Conservation (phyloP, 2,888 invertebrate genomes). For the Tenthredo distinguenda region DNA sequence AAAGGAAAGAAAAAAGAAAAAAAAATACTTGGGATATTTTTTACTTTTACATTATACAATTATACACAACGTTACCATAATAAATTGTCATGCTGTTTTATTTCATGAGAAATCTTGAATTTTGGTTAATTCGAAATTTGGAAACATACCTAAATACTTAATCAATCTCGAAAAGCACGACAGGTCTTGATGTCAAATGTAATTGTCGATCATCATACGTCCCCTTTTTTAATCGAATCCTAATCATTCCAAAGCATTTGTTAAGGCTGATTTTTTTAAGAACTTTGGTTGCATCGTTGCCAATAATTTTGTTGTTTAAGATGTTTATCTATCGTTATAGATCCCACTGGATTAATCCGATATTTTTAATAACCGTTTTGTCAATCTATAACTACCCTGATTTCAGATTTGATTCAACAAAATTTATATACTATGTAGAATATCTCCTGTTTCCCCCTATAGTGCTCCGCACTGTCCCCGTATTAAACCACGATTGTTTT, state of each 20-base stretch:
- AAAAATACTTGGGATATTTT: slow-evolving; percentile 47
- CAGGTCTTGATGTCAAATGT: not conserved
- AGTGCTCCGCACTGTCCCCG: slow-evolving; percentile 4
- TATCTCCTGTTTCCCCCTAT: not conserved
- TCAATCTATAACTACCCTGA: slow-evolving; percentile 15
- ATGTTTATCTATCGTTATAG: slow-evolving; percentile 60
- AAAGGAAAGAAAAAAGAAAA: not conserved
- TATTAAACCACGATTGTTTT: slow-evolving; percentile 65
- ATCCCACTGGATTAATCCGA: slow-evolving; percentile 31
- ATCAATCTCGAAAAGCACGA: not conserved
- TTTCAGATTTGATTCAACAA: slow-evolving; percentile 20
- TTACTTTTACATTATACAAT: not conserved
- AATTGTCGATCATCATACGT: not conserved
- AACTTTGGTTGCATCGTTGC: slow-evolving; percentile 55
- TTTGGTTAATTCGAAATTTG: not conserved
- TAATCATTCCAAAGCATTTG: slow-evolving; percentile 57
- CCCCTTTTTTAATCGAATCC: not conserved
- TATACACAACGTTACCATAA: not conserved
- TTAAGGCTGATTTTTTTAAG: slow-evolving; percentile 67
- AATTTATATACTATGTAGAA: slow-evolving; percentile 37
- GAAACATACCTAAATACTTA: not conserved
- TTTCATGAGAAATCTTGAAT: not conserved
- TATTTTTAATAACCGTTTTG: slow-evolving; percentile 39
- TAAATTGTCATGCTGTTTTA: not conserved
- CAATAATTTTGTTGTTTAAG: slow-evolving; percentile 64